Base-by-base conservation (phyloP, 2,888 invertebrate species). In the Ectropis crepuscularia region DNA sequence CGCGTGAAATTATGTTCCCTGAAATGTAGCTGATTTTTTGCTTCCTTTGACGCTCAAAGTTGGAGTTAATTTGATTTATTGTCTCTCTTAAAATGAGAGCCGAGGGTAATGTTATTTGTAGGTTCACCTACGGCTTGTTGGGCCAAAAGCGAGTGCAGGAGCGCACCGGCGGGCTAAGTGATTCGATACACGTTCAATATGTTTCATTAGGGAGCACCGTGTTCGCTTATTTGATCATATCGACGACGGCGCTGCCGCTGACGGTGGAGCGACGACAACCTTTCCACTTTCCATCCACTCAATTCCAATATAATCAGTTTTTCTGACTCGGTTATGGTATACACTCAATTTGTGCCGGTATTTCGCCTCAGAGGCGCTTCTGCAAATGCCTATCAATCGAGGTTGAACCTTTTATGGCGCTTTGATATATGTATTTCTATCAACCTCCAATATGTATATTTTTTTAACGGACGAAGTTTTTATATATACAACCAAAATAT, bases 161-260 rank as follows among this genome's bases (percentile, higher is more conserved):
- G 87, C 89, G 87, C 88, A 88, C 82, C 82, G 80, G 79, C 75
- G 75, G 82, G 81, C 89, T 92, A 92, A 92, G 92, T 92, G 92
- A 90, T 89, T 90, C 90, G 89, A 92, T 92, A 92, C 89, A 89
- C 86, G 88, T 90, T 90, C 92, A 91, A 92, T 92, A 92, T 90
- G 91, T 92, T 92, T 92, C 91, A 92, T 92, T 92, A 92, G 84
- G 85, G 79, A 86, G 85, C 80, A 74, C 87, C 85, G 85, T 80
- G 86, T 81, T 84, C 85, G 88, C 84, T 92, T 89, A 92, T 92
- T 92, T 88, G 91, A 92, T 92, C 89, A 92, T 85, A 88, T 85
- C 83, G 83, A 78, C 83, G 80, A 83, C 79, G 81, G 68, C 69
- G 71, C 83, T 80, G 78, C 81, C 82, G 78, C 81, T 82, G 83